These are phyloP conservation scores for Porites cylindrica DNA, from an alignment of 92 coral and sea anemone species.

Conservation along the genomic window DNA sequence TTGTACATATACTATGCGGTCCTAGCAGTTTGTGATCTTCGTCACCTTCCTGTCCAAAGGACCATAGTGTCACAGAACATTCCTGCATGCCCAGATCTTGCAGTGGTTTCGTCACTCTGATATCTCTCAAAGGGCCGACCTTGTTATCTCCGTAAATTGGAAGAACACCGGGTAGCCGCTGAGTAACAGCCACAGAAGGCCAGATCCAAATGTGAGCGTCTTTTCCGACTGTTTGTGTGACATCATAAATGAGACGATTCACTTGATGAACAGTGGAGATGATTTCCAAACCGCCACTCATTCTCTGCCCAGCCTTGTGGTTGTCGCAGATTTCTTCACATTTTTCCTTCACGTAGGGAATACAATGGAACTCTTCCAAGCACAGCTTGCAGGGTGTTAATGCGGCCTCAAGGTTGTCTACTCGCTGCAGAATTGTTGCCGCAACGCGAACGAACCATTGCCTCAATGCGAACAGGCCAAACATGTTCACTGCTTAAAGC, in stretches of 20 bases:
- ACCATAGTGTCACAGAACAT: neutral
- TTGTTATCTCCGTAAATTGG: neutral
- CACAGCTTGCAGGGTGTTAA: conserved; percentile 16
- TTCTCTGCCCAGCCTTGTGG: neutral
- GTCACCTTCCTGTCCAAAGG: conserved; percentile 2
- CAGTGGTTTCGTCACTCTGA: neutral
- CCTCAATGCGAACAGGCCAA: conserved; percentile 44
- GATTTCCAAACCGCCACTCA: conserved; percentile 1
- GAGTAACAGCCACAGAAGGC: conserved; percentile 4
- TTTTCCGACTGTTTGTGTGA: conserved; percentile 1
- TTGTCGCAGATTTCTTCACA: neutral
- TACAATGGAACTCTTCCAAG: conserved; percentile 35
- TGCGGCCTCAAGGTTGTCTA: conserved; percentile 6
- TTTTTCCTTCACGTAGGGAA: conserved; percentile 24
- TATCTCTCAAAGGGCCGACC: neutral
- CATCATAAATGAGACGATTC: conserved; percentile 23
- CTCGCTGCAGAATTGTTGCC: conserved; percentile 39
- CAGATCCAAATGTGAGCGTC: neutral
- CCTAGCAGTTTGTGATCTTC: neutral
- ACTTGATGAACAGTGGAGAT: conserved; percentile 27
- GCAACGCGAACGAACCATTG: conserved; percentile 43
- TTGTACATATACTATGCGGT: neutral
- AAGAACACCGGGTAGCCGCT: too few species aligned
- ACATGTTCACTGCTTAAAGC: too few species aligned
- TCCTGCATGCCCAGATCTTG: neutral